Percentiles rank a stretch among this genome's conserved stretches.
Evolutionary conservation across 1,140 invertebrate species (phyloP).

Genomic region (Leptonema lineaticorne): DNA sequence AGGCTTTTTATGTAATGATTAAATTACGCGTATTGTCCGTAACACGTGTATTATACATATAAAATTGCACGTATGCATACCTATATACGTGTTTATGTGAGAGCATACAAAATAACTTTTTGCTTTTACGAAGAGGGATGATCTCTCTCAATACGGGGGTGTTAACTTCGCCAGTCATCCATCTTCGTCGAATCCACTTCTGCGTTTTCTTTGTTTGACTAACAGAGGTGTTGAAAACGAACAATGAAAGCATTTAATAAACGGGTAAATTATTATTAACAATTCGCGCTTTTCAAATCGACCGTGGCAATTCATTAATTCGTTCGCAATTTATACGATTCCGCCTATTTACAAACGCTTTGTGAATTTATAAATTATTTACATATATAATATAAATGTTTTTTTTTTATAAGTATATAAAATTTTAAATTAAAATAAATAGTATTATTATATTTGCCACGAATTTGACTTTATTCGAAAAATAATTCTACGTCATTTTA

Average conservation of each 20-base stretch:
- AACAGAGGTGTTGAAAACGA: constrained; percentile 13
- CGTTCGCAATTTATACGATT: no score
- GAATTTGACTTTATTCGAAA: no score
- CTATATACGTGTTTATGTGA: not conserved
- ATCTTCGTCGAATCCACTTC: constrained; percentile 20
- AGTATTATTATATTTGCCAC: no score
- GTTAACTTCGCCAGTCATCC: constrained; percentile 23
- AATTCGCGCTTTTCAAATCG: constrained; percentile 1
- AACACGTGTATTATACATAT: no score
- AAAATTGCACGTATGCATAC: not conserved
- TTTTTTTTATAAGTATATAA: no score
- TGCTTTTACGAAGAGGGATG: constrained; percentile 19
- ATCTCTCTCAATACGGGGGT: constrained; percentile 16
- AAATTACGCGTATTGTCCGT: no score
- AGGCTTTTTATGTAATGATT: no score
- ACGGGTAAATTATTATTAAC: constrained; percentile 11
- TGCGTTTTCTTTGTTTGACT: constrained; percentile 18
- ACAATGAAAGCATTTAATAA: constrained; percentile 17
- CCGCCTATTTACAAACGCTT: no score
- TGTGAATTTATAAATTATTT: no score
- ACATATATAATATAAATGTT: no score
- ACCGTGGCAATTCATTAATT: not conserved
- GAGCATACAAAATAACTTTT: constrained; percentile 17
- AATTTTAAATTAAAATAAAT: no score
- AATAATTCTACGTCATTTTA: no score